phyloP scores from a whole-genome alignment of 2,797 vertebrate genomes.

The Eulemur albifrons region DNA sequence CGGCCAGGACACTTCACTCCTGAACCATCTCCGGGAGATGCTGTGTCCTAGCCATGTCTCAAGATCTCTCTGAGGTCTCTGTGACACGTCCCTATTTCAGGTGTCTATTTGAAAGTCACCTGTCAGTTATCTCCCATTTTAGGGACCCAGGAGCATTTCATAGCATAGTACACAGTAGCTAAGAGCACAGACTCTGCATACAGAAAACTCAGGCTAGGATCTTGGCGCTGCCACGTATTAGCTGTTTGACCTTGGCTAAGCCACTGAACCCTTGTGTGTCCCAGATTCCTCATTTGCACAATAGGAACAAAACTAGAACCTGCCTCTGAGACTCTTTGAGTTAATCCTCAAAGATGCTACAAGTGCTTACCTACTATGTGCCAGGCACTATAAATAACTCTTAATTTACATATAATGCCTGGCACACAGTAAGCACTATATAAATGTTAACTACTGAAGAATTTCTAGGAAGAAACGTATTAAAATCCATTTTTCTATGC shows the following conservation, averaged over 20 bases:
- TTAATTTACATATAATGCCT: not conserved
- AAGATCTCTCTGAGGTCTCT: not conserved
- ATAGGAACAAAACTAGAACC: not conserved
- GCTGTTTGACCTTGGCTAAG: not conserved
- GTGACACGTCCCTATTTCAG: not conserved
- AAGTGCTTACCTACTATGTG: not conserved
- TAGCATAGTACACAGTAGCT: not conserved
- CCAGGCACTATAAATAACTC: not conserved
- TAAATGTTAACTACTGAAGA: not conserved
- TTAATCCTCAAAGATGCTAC: not conserved
- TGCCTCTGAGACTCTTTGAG: not conserved
- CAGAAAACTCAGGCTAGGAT: not conserved
- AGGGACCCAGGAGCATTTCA: not conserved
- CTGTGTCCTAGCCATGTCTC: not conserved
- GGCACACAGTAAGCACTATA: not conserved
- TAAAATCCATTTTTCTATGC: slow-evolving; percentile 9
- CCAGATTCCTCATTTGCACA: not conserved
- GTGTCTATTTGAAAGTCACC: not conserved
- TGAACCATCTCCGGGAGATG: not conserved
- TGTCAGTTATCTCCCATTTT: not conserved
- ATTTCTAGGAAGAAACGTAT: not conserved
- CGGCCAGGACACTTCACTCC: too few species aligned
- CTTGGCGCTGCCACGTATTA: not conserved
- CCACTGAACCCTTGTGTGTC: not conserved
- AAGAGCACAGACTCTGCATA: not conserved